Evolutionary conservation across 2,888 invertebrate genomes (phyloP).

Genomic region (Marronus borbonicus): DNA sequence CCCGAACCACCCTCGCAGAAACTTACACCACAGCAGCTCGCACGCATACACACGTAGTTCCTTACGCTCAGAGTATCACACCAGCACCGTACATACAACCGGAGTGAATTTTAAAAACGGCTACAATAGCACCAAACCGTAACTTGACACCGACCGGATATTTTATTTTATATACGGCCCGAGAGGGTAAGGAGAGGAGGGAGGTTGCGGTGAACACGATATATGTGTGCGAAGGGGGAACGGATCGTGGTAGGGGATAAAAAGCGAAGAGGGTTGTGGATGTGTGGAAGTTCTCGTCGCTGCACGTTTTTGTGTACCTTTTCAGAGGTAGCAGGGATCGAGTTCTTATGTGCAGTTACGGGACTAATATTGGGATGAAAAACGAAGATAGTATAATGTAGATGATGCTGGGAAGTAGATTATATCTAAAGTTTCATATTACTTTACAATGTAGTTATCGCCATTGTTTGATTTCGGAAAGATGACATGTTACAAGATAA

Average conservation of each 20-base stretch:
- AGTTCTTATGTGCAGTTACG: slow-evolving; percentile 24
- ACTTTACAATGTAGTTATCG: slow-evolving; percentile 12
- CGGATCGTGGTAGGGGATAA: slow-evolving; percentile 9
- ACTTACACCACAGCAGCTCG: background rate
- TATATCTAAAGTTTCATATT: slow-evolving; percentile 23
- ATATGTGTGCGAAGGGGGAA: slow-evolving; percentile 23
- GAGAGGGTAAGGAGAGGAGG: background rate
- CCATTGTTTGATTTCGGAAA: background rate
- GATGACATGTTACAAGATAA: background rate
- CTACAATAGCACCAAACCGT: slow-evolving; percentile 55
- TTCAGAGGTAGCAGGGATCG: slow-evolving; percentile 16
- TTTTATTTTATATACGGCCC: slow-evolving; percentile 55
- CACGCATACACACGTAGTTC: background rate
- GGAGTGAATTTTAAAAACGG: slow-evolving; percentile 43
- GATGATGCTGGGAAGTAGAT: slow-evolving; percentile 1
- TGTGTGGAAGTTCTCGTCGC: slow-evolving; percentile 1
- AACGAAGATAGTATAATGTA: slow-evolving; percentile 13
- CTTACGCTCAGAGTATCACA: background rate
- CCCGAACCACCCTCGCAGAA: background rate
- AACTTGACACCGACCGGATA: slow-evolving; percentile 59
- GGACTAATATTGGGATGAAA: slow-evolving; percentile 21
- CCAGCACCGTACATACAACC: slow-evolving; percentile 10
- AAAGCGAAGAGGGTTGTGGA: slow-evolving; percentile 27
- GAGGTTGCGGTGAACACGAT: slow-evolving; percentile 37
- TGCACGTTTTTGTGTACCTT: slow-evolving; percentile 33